Conservation (phyloP, 1,140 invertebrate genomes). For the Meloidogyne chitwoodi region DNA sequence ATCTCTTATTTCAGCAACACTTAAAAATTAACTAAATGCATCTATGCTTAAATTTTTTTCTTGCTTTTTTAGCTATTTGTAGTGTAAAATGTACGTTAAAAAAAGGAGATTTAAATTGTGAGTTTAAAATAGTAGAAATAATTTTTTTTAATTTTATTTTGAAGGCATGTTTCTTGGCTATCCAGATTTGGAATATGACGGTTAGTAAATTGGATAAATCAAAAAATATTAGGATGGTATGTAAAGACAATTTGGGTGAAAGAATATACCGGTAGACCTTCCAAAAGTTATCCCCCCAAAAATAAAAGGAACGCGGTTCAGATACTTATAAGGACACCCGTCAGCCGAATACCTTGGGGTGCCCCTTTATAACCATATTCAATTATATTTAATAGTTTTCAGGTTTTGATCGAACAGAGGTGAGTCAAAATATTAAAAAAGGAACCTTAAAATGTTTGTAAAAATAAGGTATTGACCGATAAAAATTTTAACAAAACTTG, state of each 20-base stretch:
- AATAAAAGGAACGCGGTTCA: no score
- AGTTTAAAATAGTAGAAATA: neutral
- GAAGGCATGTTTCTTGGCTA: slow-evolving; percentile 60
- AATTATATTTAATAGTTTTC: neutral
- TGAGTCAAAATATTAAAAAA: neutral
- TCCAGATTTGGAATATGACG: slow-evolving; percentile 59
- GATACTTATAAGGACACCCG: no score
- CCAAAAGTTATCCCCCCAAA: no score
- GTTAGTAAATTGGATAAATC: slow-evolving; percentile 4
- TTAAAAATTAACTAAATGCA: neutral
- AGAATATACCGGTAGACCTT: no score
- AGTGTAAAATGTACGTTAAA: neutral
- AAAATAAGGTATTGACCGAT: slow-evolving; percentile 48
- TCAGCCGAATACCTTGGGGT: no score
- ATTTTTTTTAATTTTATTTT: slow-evolving; percentile 62
- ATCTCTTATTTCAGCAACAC: neutral
- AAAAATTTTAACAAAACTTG: slow-evolving; percentile 60
- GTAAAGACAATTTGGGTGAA: no score
- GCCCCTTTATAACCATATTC: no score
- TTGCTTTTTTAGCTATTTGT: neutral
- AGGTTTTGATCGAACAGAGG: slow-evolving; percentile 55
- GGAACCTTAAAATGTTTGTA: neutral
- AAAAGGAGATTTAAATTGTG: slow-evolving; percentile 28
- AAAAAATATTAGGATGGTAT: neutral
- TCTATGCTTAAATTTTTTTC: neutral